Conservation (phyloP, 92 coral and sea anemone species). For the Palythoa grandiflora region DNA sequence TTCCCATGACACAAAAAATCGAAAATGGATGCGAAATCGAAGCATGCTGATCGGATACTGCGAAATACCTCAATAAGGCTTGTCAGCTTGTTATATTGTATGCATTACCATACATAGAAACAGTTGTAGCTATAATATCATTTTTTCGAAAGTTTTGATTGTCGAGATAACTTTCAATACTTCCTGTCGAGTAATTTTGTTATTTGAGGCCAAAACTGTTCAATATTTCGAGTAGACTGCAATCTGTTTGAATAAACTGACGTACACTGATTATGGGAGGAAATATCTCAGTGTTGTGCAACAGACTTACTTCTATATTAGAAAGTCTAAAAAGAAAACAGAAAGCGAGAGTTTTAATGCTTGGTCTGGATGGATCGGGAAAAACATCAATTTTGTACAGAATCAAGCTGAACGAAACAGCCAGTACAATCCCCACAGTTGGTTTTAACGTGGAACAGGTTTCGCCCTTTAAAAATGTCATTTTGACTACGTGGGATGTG, state of each 20-base stretch:
- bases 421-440: slow-evolving; percentile 76
- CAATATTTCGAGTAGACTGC: no score
- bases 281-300: neutral
- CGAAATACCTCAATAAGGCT: neutral
- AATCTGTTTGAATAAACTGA: no score
- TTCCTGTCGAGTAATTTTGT: no score
- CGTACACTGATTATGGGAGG: neutral
- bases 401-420: slow-evolving; percentile 81
- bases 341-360: slow-evolving; percentile 75
- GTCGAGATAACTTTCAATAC: no score
- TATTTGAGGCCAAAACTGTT: no score
- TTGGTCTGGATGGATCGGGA: slow-evolving; percentile 87
- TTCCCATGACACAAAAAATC: neutral
- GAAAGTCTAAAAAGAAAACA: slow-evolving; percentile 22
- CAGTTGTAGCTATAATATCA: no score
- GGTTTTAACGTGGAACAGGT: slow-evolving; percentile 86
- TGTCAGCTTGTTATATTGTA: no score
- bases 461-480: slow-evolving; percentile 69
- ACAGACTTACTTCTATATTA: neutral
- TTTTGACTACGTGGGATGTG: slow-evolving; percentile 79
- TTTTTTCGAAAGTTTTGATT: no score
- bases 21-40: neutral
- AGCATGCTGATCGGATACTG: neutral
- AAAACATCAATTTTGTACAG: slow-evolving; percentile 85
- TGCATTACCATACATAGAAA: no score